phyloP scores from a whole-genome alignment of 2,797 vertebrate genomes.

The Pipistrellus nathusii region DNA sequence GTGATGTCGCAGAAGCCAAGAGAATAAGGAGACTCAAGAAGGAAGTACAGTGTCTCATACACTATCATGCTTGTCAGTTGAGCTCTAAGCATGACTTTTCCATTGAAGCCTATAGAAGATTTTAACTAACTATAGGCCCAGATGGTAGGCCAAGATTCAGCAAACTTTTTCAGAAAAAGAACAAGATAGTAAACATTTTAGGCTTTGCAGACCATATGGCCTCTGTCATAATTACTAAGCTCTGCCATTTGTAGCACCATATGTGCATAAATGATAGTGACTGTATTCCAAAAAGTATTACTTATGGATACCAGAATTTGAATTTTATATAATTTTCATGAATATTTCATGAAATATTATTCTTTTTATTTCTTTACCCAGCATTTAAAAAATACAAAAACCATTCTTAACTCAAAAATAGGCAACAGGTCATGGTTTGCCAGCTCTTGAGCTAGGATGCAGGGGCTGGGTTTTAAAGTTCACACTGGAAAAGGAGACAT shows the following conservation, averaged over 20 bases:
- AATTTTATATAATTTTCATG: slow-evolving; percentile 1
- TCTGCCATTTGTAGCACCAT: background rate
- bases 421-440: background rate
- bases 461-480: slow-evolving; percentile 6
- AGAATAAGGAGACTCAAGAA: background rate
- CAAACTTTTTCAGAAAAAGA: background rate
- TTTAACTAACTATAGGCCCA: background rate
- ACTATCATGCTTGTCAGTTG: background rate
- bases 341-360: background rate
- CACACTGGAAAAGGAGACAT: background rate
- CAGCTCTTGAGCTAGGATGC: background rate
- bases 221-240: background rate
- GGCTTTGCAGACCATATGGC: background rate
- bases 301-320: background rate
- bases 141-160: background rate
- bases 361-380: background rate
- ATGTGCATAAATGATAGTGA: background rate
- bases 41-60: background rate
- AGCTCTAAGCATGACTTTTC: background rate
- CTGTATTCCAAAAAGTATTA: background rate
- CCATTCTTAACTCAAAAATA: background rate
- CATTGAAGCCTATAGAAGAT: background rate
- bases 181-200: background rate
- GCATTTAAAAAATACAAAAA: background rate
- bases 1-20: background rate